Evolutionary conservation across 2,888 invertebrate genomes (phyloP).

Genomic region (Eubasilissa splendida): DNA sequence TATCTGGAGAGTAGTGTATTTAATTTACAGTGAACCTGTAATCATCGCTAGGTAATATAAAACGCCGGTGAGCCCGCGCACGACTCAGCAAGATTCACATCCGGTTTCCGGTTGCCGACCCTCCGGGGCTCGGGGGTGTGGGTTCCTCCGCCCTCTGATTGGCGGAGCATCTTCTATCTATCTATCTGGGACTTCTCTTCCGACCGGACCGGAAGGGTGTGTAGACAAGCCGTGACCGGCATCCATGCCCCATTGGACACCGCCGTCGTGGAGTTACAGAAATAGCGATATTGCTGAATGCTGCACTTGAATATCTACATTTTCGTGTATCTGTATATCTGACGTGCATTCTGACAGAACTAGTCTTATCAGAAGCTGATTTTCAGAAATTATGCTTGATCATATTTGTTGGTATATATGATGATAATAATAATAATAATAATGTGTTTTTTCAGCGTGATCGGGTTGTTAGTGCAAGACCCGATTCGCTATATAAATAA

Average conservation of each 20-base stretch:
- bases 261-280: background rate
- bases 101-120: conserved; percentile 53
- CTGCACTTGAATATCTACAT: background rate
- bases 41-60: conserved; percentile 49
- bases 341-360: too few species aligned
- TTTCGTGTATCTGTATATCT: too few species aligned
- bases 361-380: too few species aligned
- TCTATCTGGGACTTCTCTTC: conserved; percentile 33
- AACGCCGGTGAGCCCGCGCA: conserved; percentile 55
- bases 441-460: too few species aligned
- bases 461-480: too few species aligned
- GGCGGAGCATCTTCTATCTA: conserved; percentile 35
- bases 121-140: conserved; percentile 36
- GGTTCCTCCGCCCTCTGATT: conserved; percentile 37
- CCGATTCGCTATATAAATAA: too few species aligned
- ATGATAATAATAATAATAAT: too few species aligned
- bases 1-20: background rate
- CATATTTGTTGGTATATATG: too few species aligned
- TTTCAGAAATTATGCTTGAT: too few species aligned
- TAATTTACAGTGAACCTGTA: conserved; percentile 12
- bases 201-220: conserved; percentile 33
- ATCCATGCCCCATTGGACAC: conserved; percentile 39
- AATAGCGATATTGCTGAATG: conserved; percentile 14
- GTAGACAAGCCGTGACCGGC: conserved; percentile 33
- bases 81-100: conserved; percentile 57